Base-by-base conservation (phyloP, 2,113 vertebrate species). In the Seriola rivoliana region DNA sequence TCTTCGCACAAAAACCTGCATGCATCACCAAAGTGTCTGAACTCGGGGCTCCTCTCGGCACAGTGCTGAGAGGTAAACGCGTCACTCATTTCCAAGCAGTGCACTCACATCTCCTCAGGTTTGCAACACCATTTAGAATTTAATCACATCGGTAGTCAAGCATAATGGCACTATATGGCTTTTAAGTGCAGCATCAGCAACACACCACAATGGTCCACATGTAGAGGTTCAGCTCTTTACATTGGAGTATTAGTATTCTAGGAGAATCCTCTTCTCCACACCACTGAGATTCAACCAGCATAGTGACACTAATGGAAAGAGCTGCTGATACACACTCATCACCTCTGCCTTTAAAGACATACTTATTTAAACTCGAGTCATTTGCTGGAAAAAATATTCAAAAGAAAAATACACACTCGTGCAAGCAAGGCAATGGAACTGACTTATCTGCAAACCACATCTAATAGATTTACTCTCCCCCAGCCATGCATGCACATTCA, bases 361-460 rank as follows among this genome's bases (percentile, higher is more conserved):
- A 80, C 75, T 88, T 79, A 81, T 73, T 77, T 86, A 71, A 88
- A 84, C 60, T 50, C 34, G 34, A 81, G 68, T 71, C 60, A 70
- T 78, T 90, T 82, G 63, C 79, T 86, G 54, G 70, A 83, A 88
- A 89, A 88, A 85, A 79, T 88, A 92, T 92, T 92, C 76, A 60
- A 86, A 74, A 88, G 77, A 91, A 77, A 87, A 91, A 88, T 13
- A 92, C 71, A 81, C 59, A 78, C 77, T 83, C 85, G 59, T 78
- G 84, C 75, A 76, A 87, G 78, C 71, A 83, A 66, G n/a, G 80
- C 81, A 85, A 67, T 65, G 25, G 80, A 65, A 74, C 69, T 90
- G 85, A 95, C 93, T 90, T 81, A 93, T 94, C 92, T 87, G 71
- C 84, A 87, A 87, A 92, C 80, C 71, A 69, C 36, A 93, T 91